Evolutionary conservation across 1,140 invertebrate species (phyloP).

Genomic region (Drosophila suzukii): DNA sequence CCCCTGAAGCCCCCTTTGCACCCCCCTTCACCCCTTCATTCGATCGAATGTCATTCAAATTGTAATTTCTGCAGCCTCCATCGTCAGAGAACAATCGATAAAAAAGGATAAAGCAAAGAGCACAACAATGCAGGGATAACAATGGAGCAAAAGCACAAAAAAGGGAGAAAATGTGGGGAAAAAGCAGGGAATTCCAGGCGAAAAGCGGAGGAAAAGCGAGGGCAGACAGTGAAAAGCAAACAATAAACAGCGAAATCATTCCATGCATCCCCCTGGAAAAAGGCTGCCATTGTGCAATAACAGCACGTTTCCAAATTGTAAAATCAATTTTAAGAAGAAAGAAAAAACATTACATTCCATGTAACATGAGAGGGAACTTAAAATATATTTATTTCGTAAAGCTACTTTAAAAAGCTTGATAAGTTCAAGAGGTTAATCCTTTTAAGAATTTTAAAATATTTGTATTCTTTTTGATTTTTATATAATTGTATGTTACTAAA

Average conservation of each 20-base stretch:
- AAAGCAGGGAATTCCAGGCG: constrained; percentile 7
- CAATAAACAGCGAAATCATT: constrained; percentile 51
- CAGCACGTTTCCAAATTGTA: constrained; percentile 25
- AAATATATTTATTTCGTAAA: not conserved
- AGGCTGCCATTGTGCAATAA: constrained; percentile 12
- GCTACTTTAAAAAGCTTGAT: not conserved
- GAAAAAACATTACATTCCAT: not conserved
- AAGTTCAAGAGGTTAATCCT: too few species aligned
- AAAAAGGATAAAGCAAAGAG: constrained; percentile 57
- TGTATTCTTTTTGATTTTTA: too few species aligned
- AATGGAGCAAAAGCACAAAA: constrained; percentile 39
- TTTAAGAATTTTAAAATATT: too few species aligned
- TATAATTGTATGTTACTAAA: not conserved
- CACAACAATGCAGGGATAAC: constrained; percentile 57
- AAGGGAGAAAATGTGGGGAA: not conserved
- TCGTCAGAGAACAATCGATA: constrained; percentile 54
- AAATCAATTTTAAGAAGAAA: constrained; percentile 6
- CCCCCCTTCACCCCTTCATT: too few species aligned
- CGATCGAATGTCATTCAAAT: constrained; percentile 74
- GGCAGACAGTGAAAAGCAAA: constrained; percentile 49
- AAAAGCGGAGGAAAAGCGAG: constrained; percentile 11
- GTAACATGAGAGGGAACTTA: not conserved
- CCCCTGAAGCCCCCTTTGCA: not conserved
- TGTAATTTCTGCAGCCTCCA: constrained; percentile 55
- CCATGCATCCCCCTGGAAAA: not conserved